Base-by-base conservation (phyloP, 92 coral and sea anemone genomes). In the Actinernus sp. region DNA sequence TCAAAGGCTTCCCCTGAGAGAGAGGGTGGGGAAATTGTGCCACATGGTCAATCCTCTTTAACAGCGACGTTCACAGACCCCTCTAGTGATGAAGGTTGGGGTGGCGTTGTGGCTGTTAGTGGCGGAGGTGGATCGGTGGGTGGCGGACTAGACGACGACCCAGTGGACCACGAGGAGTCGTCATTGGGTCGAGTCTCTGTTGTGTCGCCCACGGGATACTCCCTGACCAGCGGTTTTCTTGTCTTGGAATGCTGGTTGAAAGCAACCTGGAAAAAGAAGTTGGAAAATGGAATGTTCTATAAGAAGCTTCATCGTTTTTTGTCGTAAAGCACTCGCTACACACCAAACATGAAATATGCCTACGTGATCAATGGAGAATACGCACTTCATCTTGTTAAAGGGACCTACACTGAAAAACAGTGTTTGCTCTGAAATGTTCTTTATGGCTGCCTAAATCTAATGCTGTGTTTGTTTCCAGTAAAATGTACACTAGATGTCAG, bases 111-210 rank as follows among this genome's bases (percentile, higher is more conserved):
- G 21, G 17, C 52, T 23, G 52, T 45, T 17, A 45, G 68, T 31
- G 86, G 80, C 0, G 74, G 58, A 14, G 74, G 65, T 16, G 91
- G 55, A 21, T 89, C 61, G 28, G 67, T 51, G 18, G 5, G 26
- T 25, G 58, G 63, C 12, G 79, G 60, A 21, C 58, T 76, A 17
- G 31, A 47, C 33, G 89, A 61, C 31, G 88, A 60, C 31, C 52
- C 67, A 29, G 88, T 51, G 22, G 85, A 54, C 97, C 97, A 90
- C 4, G 97, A 90, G 8, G 97, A 90, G 61, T 90, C 97, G 49
- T 90, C 92, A 68, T 90, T 90, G 7, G 97, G 89, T 24, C 84
- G 75, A 55, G 84, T 86, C 24, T 90, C 97, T 26, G 86, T 81
- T 7, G 96, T 36, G 48, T 81, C 89, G 31, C 97, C 92, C 51